Evolutionary conservation across 2,888 invertebrate genomes (phyloP).

Genomic region (Eledone cirrhosa): DNA sequence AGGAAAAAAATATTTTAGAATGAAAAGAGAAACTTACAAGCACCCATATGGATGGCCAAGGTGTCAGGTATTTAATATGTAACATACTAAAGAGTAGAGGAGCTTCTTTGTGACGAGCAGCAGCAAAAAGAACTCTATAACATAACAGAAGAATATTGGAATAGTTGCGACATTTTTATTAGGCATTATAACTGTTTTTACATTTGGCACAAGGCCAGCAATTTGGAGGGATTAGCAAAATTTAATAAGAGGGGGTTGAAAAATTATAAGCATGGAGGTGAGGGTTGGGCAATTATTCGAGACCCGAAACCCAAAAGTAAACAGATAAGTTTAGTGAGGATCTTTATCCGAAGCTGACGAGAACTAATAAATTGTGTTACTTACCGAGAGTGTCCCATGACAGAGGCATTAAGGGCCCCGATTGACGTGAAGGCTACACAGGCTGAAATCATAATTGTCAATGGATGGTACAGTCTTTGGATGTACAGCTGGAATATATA

Average conservation of each 20-base stretch:
- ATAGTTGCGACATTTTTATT: no score
- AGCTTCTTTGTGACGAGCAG: conserved; percentile 54
- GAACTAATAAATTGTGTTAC: background rate
- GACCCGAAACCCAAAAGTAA: no score
- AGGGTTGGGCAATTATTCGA: no score
- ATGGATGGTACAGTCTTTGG: conserved; percentile 43
- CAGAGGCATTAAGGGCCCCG: conserved; percentile 74
- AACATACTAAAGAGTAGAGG: conserved; percentile 57
- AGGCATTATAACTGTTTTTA: no score
- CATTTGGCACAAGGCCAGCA: no score
- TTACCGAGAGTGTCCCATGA: conserved; percentile 64
- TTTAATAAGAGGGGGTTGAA: no score
- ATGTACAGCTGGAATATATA: conserved; percentile 43
- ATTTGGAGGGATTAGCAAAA: no score
- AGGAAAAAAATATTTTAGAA: background rate
- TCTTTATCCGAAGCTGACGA: background rate
- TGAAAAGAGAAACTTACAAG: conserved; percentile 43
- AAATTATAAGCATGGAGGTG: no score
- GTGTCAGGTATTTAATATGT: conserved; percentile 51
- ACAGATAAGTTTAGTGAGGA: no score
- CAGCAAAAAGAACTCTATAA: conserved; percentile 55
- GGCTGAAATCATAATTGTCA: conserved; percentile 79
- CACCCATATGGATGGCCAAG: conserved; percentile 56
- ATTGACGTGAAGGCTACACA: conserved; percentile 96
- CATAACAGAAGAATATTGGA: background rate